phyloP scores from a whole-genome alignment of 2,797 vertebrate genomes.

The Bovichtus diacanthus region DNA sequence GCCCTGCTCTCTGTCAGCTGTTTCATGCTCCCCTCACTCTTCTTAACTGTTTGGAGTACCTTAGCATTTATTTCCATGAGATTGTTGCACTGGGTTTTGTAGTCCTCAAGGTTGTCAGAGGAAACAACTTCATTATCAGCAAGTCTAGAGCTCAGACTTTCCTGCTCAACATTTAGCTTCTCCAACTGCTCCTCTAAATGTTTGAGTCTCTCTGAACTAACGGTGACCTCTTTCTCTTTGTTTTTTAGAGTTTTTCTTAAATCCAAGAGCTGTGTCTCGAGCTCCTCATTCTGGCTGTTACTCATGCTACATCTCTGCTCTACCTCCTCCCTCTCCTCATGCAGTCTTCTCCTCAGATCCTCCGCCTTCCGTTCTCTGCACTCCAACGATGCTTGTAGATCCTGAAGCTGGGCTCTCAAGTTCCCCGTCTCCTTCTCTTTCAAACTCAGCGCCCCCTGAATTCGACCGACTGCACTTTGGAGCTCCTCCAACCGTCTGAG shows the following conservation, averaged over 20 bases:
- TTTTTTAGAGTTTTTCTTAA: constrained; percentile 82
- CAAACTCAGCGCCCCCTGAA: constrained; percentile 83
- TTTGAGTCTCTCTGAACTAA: constrained; percentile 83
- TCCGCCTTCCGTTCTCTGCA: constrained; percentile 83
- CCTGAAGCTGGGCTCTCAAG: constrained; percentile 87
- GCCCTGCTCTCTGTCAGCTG: constrained; percentile 77
- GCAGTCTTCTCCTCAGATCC: constrained; percentile 79
- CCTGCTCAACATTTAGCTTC: constrained; percentile 83
- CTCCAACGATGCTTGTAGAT: constrained; percentile 79
- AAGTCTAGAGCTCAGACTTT: constrained; percentile 73
- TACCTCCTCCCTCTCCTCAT: constrained; percentile 72
- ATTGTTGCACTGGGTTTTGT: constrained; percentile 75
- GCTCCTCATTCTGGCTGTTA: constrained; percentile 60
- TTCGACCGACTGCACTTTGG: constrained; percentile 77
- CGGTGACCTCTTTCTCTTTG: constrained; percentile 82
- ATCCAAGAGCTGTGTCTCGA: constrained; percentile 76
- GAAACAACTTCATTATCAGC: constrained; percentile 70
- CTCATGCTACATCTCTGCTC: constrained; percentile 60
- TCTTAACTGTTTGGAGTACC: constrained; percentile 80
- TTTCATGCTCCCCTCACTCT: constrained; percentile 75
- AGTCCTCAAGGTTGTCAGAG: constrained; percentile 72
- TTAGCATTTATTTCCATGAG: constrained; percentile 81
- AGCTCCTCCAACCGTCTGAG: constrained; percentile 81
- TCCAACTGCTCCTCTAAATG: constrained; percentile 86
- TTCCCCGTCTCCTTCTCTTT: constrained; percentile 88